These are phyloP conservation scores for Toxotes lorentzi DNA, from an alignment of 2,797 vertebrate species.

Conservation along the genomic window DNA sequence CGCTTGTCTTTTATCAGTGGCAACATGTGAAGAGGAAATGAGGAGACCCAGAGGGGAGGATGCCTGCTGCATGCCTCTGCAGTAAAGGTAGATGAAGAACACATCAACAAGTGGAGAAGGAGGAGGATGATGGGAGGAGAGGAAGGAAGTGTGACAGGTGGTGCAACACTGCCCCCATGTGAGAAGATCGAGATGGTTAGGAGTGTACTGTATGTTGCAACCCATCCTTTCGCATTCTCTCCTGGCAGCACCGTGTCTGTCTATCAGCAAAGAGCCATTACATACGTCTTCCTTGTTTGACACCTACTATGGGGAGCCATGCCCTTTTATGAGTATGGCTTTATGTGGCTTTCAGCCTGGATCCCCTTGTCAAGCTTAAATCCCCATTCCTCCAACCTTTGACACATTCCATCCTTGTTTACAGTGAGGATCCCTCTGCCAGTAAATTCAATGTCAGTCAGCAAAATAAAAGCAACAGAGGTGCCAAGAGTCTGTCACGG, in stretches of 20 bases:
- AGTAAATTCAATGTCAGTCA: slow-evolving; percentile 69
- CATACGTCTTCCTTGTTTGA: slow-evolving; percentile 56
- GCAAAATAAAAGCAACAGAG: slow-evolving; percentile 64
- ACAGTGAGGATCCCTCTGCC: slow-evolving; percentile 35
- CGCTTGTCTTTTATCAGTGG: slow-evolving; percentile 21
- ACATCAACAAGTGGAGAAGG: slow-evolving; percentile 30
- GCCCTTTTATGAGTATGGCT: slow-evolving; percentile 56
- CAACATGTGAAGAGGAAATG: slow-evolving; percentile 26
- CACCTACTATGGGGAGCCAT: slow-evolving; percentile 39
- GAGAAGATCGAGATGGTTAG: slow-evolving; percentile 39
- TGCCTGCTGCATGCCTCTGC: slow-evolving; percentile 52
- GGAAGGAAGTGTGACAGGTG: slow-evolving; percentile 48
- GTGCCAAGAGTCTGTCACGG: slow-evolving; percentile 41
- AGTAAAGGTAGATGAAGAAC: slow-evolving; percentile 53
- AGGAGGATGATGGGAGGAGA: slow-evolving; percentile 19
- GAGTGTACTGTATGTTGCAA: neutral
- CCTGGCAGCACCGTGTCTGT: slow-evolving; percentile 27
- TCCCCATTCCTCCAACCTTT: slow-evolving; percentile 54
- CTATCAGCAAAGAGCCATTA: slow-evolving; percentile 51
- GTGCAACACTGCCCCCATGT: slow-evolving; percentile 87
- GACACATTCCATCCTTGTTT: slow-evolving; percentile 62
- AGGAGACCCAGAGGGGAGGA: slow-evolving; percentile 38
- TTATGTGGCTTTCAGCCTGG: slow-evolving; percentile 57
- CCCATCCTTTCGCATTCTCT: slow-evolving; percentile 8
- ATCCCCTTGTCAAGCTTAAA: slow-evolving; percentile 66